Evolutionary conservation across 2,888 invertebrate species (phyloP).

Genomic region (Adelphocoris suturalis): DNA sequence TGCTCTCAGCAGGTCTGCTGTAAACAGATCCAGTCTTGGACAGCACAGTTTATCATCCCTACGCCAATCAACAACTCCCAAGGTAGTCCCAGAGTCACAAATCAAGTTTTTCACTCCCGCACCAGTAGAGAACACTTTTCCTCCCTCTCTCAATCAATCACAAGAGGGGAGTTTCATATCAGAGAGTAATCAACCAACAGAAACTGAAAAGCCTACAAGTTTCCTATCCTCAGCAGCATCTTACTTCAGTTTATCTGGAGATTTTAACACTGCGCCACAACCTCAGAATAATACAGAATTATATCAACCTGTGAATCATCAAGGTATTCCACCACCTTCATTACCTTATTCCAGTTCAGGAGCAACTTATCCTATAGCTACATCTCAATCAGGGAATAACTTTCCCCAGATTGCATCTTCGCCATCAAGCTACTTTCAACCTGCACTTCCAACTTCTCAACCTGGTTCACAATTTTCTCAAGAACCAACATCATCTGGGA

Average conservation of each 20-base stretch:
- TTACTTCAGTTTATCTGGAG: slow-evolving; percentile 28
- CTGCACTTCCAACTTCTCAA: slow-evolving; percentile 2
- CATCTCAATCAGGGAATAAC: neutral
- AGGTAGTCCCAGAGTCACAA: neutral
- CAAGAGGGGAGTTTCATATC: slow-evolving; percentile 2
- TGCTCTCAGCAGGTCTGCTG: slow-evolving; percentile 44
- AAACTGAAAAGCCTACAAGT: slow-evolving; percentile 6
- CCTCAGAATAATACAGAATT: neutral
- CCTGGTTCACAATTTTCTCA: neutral
- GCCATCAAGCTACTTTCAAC: slow-evolving; percentile 3
- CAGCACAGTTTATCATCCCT: slow-evolving; percentile 54
- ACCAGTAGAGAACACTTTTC: slow-evolving; percentile 21
- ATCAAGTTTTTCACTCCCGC: slow-evolving; percentile 54
- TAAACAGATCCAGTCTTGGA: slow-evolving; percentile 16
- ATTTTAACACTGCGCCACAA: neutral
- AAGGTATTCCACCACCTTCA: neutral
- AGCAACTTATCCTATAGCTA: neutral
- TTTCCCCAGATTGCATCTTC: neutral
- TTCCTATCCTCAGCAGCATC: slow-evolving; percentile 60
- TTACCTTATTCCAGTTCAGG: neutral
- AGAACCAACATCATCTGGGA: neutral
- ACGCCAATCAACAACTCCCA: neutral
- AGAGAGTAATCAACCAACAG: neutral
- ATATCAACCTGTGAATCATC: neutral
- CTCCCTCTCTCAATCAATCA: slow-evolving; percentile 41